Evolutionary conservation across 1,140 invertebrate genomes (phyloP).

Genomic region (Bilobella aurantiaca): DNA sequence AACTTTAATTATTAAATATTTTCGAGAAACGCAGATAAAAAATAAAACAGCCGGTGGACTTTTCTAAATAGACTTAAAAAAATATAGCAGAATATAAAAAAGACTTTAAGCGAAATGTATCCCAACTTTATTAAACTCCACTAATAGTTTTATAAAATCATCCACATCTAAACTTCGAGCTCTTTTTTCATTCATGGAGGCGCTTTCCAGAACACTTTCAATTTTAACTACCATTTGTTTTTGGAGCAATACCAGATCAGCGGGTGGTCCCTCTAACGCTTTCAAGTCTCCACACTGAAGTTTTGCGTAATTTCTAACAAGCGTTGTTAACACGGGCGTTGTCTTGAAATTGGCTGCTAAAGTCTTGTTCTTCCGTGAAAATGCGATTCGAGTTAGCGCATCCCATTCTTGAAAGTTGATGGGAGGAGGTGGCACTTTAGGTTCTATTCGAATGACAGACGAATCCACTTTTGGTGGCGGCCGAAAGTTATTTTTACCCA

Average conservation of each 20-base stretch:
- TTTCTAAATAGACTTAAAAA: too few relatives aligned
- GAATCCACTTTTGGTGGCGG: constrained; percentile 99
- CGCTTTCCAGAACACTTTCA: constrained; percentile 62
- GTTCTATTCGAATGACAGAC: constrained; percentile 94
- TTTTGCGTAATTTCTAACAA: constrained; percentile 83
- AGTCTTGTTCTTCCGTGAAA: constrained; percentile 92
- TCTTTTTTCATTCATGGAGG: constrained; percentile 58
- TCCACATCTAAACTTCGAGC: constrained; percentile 92
- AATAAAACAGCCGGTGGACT: too few relatives aligned
- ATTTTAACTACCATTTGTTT: constrained; percentile 49
- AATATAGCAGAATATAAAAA: too few relatives aligned
- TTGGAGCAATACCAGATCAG: constrained; percentile 16
- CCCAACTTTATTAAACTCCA: constrained; percentile 72
- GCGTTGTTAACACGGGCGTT: constrained; percentile 62
- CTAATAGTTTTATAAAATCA: constrained; percentile 73
- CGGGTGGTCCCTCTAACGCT: background rate
- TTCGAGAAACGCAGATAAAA: too few relatives aligned
- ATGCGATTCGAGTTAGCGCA: constrained; percentile 85
- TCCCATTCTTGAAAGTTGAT: constrained; percentile 98
- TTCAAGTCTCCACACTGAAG: constrained; percentile 44
- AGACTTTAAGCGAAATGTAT: constrained; percentile 67
- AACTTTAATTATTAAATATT: too few relatives aligned
- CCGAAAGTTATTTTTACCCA: constrained; percentile 95
- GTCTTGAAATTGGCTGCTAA: constrained; percentile 74
- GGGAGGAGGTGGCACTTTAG: constrained; percentile 87